A percentile compares a stretch with the other conserved stretches of the same genome.
These are phyloP conservation scores for Ochropleura plecta DNA, from an alignment of 2,888 invertebrate species.

Conservation along the genomic window DNA sequence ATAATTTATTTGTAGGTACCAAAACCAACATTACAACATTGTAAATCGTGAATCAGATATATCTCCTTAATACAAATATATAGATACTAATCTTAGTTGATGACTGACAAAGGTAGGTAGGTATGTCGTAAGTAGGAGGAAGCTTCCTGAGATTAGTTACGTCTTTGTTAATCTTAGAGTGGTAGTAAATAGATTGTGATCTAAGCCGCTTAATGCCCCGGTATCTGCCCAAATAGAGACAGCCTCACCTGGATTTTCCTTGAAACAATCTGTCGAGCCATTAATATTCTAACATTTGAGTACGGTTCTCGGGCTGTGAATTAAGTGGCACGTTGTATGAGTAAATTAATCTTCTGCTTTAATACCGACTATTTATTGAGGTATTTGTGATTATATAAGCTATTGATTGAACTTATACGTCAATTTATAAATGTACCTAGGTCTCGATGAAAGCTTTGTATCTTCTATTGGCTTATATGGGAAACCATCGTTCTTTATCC, in stretches of 20 bases:
- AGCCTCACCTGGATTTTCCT: constrained; percentile 9
- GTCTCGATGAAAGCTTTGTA: background rate
- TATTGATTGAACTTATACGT: background rate
- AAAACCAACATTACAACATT: background rate
- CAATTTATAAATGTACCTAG: background rate
- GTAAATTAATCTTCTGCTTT: constrained; percentile 13
- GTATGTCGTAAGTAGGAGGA: background rate
- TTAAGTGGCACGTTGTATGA: constrained; percentile 4
- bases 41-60: background rate
- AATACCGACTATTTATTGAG: background rate
- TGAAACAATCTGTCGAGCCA: background rate
- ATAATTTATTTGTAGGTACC: background rate
- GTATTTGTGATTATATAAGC: background rate
- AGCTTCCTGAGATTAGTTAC: constrained; percentile 7
- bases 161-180: constrained; percentile 28
- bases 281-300: constrained; percentile 23
- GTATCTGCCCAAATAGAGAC: background rate
- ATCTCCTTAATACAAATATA: background rate
- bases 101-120: background rate
- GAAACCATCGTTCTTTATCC: constrained; percentile 2
- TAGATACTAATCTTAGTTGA: background rate
- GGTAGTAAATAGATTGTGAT: background rate
- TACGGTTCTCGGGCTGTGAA: constrained; percentile 10
- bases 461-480: background rate
- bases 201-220: constrained; percentile 11